These are phyloP conservation scores for Blennius ocellaris DNA, from an alignment of 2,113 vertebrate species.

Conservation along the genomic window DNA sequence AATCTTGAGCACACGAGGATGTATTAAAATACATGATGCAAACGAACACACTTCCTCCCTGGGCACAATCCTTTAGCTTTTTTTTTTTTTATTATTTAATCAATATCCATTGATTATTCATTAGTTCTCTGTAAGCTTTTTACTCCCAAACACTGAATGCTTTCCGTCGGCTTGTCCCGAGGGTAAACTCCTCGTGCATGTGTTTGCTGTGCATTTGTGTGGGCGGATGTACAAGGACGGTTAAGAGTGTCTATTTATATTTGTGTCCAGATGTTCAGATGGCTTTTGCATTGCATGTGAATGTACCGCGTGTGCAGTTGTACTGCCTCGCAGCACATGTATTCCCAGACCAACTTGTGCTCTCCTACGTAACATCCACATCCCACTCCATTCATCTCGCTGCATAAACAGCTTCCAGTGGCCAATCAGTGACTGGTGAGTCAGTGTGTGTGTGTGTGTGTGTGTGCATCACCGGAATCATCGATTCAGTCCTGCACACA, in stretches of 20 bases:
- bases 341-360: constrained; percentile 16
- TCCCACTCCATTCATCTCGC: constrained; percentile 14
- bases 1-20: constrained; percentile 31
- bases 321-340: constrained; percentile 14
- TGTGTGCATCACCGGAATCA: constrained; percentile 51
- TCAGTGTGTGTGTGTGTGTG: constrained; percentile 27
- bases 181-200: constrained; percentile 23
- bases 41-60: constrained; percentile 13
- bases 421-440: constrained; percentile 34
- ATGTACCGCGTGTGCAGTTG: background rate
- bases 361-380: constrained; percentile 4
- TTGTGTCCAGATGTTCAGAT: constrained; percentile 35
- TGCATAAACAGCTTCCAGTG: constrained; percentile 18
- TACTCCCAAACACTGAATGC: constrained; percentile 55
- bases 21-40: constrained; percentile 20
- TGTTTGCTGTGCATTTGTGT: constrained; percentile 11
- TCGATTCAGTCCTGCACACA: constrained; percentile 39
- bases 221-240: background rate
- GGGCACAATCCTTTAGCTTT: constrained; percentile 8
- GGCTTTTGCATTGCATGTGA: constrained; percentile 25
- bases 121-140: constrained; percentile 63
- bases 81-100: constrained; percentile 58
- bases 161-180: constrained; percentile 26
- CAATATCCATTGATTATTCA: constrained; percentile 74
- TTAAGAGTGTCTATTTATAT: constrained; percentile 37